Percentiles rank a stretch among this genome's conserved stretches.
Conservation (phyloP, 64 coral and sea anemone species). For the Orbicella faveolata region DNA sequence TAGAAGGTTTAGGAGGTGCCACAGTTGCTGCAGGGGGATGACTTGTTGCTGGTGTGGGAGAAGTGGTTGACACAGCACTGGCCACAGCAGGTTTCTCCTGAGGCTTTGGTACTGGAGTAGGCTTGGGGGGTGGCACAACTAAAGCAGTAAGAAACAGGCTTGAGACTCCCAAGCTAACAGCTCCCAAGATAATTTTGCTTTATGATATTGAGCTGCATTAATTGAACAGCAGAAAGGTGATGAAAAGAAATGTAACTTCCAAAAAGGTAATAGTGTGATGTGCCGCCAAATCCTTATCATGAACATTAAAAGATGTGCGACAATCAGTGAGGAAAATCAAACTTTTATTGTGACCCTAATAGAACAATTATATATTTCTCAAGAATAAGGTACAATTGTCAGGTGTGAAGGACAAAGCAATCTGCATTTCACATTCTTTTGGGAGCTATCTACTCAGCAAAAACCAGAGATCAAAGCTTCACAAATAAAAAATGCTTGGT, state of each 20-base stretch:
- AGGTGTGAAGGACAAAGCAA: too few species aligned
- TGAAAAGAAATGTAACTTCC: neutral
- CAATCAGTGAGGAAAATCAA: neutral
- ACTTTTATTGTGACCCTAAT: neutral
- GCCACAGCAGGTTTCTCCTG: constrained; percentile 26
- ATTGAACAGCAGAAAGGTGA: neutral
- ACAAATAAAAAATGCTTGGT: too few species aligned
- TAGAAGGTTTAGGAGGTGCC: constrained; percentile 37
- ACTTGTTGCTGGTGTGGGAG: constrained; percentile 29
- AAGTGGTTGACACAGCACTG: constrained; percentile 17
- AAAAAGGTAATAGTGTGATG: neutral
- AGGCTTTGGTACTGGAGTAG: constrained; percentile 11
- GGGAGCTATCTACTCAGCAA: too few species aligned
- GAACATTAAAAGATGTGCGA: neutral
- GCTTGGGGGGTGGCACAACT: constrained; percentile 23
- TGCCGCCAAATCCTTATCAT: neutral
- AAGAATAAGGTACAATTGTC: too few species aligned
- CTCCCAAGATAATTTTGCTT: neutral
- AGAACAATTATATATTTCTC: neutral
- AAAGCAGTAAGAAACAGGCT: constrained; percentile 15
- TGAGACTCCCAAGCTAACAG: neutral
- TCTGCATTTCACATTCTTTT: too few species aligned
- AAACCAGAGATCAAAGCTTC: too few species aligned
- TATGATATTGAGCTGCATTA: neutral
- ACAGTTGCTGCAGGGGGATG: neutral